Evolutionary conservation across 2,113 vertebrate genomes (phyloP).

Genomic region (Alces alces): DNA sequence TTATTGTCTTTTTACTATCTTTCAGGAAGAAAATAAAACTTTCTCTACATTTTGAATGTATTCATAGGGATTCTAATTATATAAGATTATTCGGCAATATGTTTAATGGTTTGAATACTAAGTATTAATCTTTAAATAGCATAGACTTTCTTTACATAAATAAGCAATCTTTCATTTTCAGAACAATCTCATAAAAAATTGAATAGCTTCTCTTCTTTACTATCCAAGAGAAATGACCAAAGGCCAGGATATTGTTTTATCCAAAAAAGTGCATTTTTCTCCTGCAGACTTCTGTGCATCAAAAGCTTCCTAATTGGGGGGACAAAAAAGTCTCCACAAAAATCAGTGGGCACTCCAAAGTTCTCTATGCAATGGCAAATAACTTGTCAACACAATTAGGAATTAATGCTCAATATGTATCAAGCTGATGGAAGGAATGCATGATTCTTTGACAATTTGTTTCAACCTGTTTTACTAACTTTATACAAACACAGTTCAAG

Average conservation of each 20-base stretch:
- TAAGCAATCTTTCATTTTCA: slow-evolving; percentile 52
- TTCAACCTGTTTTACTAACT: neutral
- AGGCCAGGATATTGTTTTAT: neutral
- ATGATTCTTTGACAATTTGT: neutral
- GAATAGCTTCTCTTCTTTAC: slow-evolving; percentile 43
- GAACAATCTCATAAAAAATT: neutral
- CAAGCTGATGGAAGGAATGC: neutral
- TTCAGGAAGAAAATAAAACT: neutral
- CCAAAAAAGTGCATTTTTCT: slow-evolving; percentile 1
- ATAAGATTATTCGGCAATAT: slow-evolving; percentile 6
- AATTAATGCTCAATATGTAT: neutral
- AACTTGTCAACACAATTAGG: neutral
- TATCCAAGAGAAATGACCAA: slow-evolving; percentile 14
- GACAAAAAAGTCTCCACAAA: neutral
- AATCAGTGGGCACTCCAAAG: neutral
- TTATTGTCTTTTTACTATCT: neutral
- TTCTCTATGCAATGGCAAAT: neutral
- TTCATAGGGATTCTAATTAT: neutral
- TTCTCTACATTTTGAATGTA: neutral
- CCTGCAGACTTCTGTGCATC: slow-evolving; percentile 20
- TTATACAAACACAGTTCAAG: slow-evolving; percentile 1
- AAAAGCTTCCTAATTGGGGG: neutral
- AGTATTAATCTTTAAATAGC: slow-evolving; percentile 37
- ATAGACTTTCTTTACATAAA: slow-evolving; percentile 42
- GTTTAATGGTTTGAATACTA: slow-evolving; percentile 1